Percentiles rank a stretch among this genome's conserved stretches.
Conservation (phyloP, 2,113 vertebrate genomes). For the Stictonetta naevosa region DNA sequence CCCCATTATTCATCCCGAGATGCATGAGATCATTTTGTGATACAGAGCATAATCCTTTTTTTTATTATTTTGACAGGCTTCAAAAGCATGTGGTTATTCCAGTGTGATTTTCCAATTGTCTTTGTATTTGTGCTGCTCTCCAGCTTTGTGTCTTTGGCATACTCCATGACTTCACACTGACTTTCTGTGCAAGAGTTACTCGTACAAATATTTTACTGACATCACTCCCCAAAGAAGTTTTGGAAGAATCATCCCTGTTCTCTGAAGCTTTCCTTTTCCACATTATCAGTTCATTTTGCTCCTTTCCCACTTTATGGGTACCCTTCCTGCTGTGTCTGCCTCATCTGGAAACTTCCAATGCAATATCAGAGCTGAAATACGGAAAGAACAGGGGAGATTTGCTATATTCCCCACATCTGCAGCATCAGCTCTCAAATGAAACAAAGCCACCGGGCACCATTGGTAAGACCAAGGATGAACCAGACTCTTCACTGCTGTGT, state of each 20-base stretch:
- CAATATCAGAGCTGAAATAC: not conserved
- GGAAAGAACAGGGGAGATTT: not conserved
- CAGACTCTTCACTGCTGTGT: not conserved
- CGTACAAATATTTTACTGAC: not conserved
- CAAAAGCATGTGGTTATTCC: not conserved
- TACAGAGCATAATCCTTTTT: conserved; percentile 13
- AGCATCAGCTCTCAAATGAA: not conserved
- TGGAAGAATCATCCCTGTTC: not conserved
- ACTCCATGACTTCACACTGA: not conserved
- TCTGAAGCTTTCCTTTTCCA: not conserved
- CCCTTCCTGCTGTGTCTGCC: not conserved
- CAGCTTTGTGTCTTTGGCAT: not conserved
- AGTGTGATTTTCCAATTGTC: not conserved
- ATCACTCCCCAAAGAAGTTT: not conserved
- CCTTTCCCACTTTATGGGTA: not conserved
- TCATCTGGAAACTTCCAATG: not conserved
- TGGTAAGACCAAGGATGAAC: not conserved
- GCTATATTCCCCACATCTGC: not conserved
- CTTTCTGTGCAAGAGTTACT: not conserved
- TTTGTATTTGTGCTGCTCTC: not conserved
- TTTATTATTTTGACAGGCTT: conserved; percentile 37
- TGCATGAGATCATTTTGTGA: conserved; percentile 7
- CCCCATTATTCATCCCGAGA: not conserved
- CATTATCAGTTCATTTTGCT: not conserved
- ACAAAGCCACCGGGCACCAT: not conserved